These are phyloP conservation scores for Brotula barbata DNA, from an alignment of 2,797 vertebrate genomes.

Conservation along the genomic window DNA sequence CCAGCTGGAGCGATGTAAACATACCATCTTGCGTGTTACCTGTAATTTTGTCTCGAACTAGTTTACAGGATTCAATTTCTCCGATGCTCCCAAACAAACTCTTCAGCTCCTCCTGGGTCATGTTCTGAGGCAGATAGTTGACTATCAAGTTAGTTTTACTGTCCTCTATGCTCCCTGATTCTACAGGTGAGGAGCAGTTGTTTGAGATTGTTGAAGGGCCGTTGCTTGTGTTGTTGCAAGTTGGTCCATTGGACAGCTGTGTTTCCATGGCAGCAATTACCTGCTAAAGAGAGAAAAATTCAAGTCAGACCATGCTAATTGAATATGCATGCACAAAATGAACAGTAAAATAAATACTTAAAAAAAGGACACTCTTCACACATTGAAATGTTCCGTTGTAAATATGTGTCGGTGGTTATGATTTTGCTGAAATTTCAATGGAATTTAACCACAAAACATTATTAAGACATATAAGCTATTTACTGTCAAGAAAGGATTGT, in stretches of 20 bases:
- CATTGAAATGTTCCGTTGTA: slow-evolving; percentile 18
- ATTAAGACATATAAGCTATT: too few relatives aligned
- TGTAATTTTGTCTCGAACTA: slow-evolving; percentile 99
- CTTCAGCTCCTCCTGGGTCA: slow-evolving; percentile 98
- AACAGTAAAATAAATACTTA: slow-evolving; percentile 5
- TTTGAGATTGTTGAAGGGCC: slow-evolving; percentile 90
- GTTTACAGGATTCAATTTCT: slow-evolving; percentile 98
- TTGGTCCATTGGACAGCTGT: slow-evolving; percentile 96
- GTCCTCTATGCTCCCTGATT: slow-evolving; percentile 94
- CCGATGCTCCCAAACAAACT: slow-evolving; percentile 98
- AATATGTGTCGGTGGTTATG: too few relatives aligned
- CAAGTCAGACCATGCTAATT: slow-evolving; percentile 31
- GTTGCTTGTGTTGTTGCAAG: slow-evolving; percentile 96
- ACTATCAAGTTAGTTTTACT: slow-evolving; percentile 99
- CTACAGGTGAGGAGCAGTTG: slow-evolving; percentile 94
- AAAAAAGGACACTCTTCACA: slow-evolving; percentile 65
- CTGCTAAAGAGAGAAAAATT: slow-evolving; percentile 82
- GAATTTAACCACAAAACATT: too few relatives aligned
- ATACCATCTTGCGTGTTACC: slow-evolving; percentile 80
- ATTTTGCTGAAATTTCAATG: neutral
- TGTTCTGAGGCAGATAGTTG: slow-evolving; percentile 99
- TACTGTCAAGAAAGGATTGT: too few relatives aligned
- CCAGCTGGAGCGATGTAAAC: slow-evolving; percentile 26
- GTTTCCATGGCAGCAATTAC: slow-evolving; percentile 99
- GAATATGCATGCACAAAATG: slow-evolving; percentile 32